A percentile compares a stretch with the other conserved stretches of the same genome.
These are phyloP conservation scores for Neoarius graeffei DNA, from an alignment of 2,113 vertebrate genomes.

Conservation along the genomic window DNA sequence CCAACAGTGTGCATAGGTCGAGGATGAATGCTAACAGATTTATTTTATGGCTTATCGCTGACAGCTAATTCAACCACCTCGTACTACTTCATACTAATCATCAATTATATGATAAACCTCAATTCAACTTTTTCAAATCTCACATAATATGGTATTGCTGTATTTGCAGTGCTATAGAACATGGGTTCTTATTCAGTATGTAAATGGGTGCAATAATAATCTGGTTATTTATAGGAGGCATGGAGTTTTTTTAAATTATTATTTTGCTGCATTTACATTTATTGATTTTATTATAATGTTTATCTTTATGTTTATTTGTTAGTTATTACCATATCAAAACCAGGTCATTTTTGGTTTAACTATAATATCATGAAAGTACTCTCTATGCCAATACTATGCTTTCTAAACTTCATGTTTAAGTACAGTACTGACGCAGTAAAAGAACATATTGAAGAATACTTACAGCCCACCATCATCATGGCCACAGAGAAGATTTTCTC, in stretches of 20 bases:
- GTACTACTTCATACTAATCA: not conserved
- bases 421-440: not conserved
- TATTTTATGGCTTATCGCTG: not conserved
- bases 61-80: slow-evolving; percentile 27
- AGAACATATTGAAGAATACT: slow-evolving; percentile 70
- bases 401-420: not conserved
- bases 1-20: slow-evolving; percentile 2
- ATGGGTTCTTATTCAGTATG: not conserved
- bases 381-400: not conserved
- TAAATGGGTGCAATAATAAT: not conserved
- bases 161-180: not conserved
- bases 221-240: not conserved
- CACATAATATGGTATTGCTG: not conserved
- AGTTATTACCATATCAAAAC: not conserved
- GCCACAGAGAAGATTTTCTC: slow-evolving; percentile 99
- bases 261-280: not conserved
- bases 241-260: not conserved
- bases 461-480: slow-evolving; percentile 99
- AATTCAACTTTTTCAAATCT: not conserved
- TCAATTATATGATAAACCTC: not conserved
- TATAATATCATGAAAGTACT: not conserved
- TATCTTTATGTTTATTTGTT: not conserved
- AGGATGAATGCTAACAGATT: slow-evolving; percentile 21
- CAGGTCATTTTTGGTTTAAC: not conserved
- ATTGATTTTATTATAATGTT: not conserved